Base-by-base conservation (phyloP, 2,797 vertebrate species). In the Synaphobranchus kaupii region DNA sequence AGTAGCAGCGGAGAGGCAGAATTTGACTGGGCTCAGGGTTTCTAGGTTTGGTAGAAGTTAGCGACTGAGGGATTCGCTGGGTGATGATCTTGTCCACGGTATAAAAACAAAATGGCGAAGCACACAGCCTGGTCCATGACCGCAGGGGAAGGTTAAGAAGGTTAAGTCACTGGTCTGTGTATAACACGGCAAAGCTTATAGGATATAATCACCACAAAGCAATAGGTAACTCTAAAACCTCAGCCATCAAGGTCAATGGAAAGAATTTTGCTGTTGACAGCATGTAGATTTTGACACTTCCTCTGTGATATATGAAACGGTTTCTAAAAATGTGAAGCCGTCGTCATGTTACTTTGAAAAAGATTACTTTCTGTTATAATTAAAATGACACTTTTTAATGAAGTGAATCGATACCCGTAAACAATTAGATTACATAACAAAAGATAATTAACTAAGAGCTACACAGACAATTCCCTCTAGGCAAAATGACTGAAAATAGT, bases 361-460 rank as follows among this genome's bases (percentile, higher is more conserved):
- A 66, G 7, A 66, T 66, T 66, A 66, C 60, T 66, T 66, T n/a
- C 8, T 60, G 58, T n/a, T n/a, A 22, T 66, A 66, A 66, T 66
- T 66, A 66, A 66, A n/a, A 66, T 66, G 60, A 66, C 60, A 66
- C 60, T 68, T 73, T 82, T 84, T 66, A 71, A 71, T 84, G 82
- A 13, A 20, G 44, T 58, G 54, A 87, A 60, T 44, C 54, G 76
- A 71, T 58, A 63, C 58, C 44, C 68, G 25, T 48, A 84, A 87
- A 66, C 47, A 56, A 52, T 48, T 71, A 58, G 50, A 87, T 84
- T 80, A 48, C 10, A 48, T 48, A 80, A 48, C 44, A 80, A n/a
- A 47, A 48, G 44, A 48, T 80, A 80, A 80, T 80, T 20, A 80
- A 78, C 20, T n/a, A 7, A 25, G 76, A 47, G 76, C 17, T 25